phyloP scores from a whole-genome alignment of 2,888 invertebrate genomes.

The Melitaea athalia region DNA sequence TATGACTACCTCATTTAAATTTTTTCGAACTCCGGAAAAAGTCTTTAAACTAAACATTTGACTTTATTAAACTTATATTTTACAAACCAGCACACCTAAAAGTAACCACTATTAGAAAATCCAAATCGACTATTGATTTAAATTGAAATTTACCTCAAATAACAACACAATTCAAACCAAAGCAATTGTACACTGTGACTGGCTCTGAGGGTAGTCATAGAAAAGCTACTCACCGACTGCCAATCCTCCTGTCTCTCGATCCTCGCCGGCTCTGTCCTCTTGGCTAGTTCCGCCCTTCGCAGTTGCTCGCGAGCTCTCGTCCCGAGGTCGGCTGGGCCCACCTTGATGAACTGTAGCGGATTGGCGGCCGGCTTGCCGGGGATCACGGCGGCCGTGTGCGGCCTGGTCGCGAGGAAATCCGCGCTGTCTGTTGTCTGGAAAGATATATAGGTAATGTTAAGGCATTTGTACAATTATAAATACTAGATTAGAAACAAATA shows the following conservation, averaged over 20 bases:
- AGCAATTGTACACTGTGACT: too few relatives aligned
- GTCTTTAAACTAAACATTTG: too few relatives aligned
- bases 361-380: constrained; percentile 93
- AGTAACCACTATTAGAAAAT: too few relatives aligned
- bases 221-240: constrained; percentile 88
- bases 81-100: too few relatives aligned
- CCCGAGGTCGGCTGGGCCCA: constrained; percentile 93
- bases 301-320: constrained; percentile 93
- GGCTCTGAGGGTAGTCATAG: background rate
- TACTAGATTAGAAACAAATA: too few relatives aligned
- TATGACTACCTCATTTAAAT: too few relatives aligned
- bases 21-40: too few relatives aligned
- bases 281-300: constrained; percentile 91
- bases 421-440: constrained; percentile 77
- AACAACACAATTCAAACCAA: too few relatives aligned
- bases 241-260: constrained; percentile 94
- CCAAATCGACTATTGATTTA: too few relatives aligned
- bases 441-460: constrained; percentile 8
- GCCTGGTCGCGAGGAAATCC: constrained; percentile 76
- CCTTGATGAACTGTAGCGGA: constrained; percentile 94
- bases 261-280: constrained; percentile 89
- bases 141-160: too few relatives aligned
- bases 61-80: too few relatives aligned
- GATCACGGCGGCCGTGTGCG: constrained; percentile 84
- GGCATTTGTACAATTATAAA: too few relatives aligned